A percentile compares a stretch with the other conserved stretches of the same genome.
These are phyloP conservation scores for Petrolisthes manimaculis DNA, from an alignment of 2,888 invertebrate species.

Conservation along the genomic window DNA sequence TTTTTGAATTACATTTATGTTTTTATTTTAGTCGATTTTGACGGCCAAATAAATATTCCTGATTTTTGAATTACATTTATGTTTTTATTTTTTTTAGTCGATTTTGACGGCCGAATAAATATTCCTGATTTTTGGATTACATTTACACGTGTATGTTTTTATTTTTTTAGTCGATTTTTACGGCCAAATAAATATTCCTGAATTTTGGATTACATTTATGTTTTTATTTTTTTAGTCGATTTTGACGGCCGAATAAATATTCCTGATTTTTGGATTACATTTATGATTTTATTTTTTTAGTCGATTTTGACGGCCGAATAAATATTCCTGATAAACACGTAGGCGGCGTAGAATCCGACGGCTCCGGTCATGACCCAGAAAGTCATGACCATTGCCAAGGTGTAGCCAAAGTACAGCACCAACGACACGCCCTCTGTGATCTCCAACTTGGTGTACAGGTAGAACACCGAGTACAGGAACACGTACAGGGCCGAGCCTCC, in stretches of 20 bases:
- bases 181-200: not conserved
- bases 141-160: not conserved
- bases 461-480: conserved; percentile 93
- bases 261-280: conserved; percentile 68
- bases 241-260: not conserved
- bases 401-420: conserved; percentile 94
- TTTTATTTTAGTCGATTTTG: too few species aligned
- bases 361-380: conserved; percentile 98
- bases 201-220: not conserved
- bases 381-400: conserved; percentile 93
- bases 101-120: too few species aligned
- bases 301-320: conserved; percentile 98
- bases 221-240: not conserved
- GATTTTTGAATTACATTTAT: too few species aligned
- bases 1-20: conserved; percentile 68
- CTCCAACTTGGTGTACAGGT: conserved; percentile 95
- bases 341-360: conserved; percentile 97
- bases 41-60: too few species aligned
- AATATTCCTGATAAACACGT: conserved; percentile 94
- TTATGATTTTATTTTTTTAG: conserved; percentile 71
- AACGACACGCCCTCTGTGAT: conserved; percentile 98
- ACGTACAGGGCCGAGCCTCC: conserved; percentile 97
- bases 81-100: too few species aligned
- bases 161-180: not conserved
- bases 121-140: not conserved